phyloP scores from a whole-genome alignment of 1,140 invertebrate species.

The Geopemphigus sp. region DNA sequence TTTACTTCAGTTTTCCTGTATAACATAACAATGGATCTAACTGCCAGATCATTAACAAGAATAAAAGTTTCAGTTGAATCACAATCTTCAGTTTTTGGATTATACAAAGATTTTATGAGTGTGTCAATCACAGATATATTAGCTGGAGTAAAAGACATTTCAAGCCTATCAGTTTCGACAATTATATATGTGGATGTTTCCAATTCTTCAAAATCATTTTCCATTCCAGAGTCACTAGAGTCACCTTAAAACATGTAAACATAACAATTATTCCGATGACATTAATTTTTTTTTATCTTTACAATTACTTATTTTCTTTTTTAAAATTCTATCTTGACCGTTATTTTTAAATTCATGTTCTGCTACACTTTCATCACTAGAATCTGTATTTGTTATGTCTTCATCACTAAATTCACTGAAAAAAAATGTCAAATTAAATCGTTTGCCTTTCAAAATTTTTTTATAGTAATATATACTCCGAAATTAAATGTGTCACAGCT shows the following conservation, averaged over 20 bases:
- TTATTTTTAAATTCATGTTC: neutral
- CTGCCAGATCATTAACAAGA: conserved; percentile 53
- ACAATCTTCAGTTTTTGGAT: conserved; percentile 41
- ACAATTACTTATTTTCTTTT: conserved; percentile 40
- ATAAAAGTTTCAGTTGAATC: conserved; percentile 45
- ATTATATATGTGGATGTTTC: conserved; percentile 67
- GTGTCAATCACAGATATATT: conserved; percentile 63
- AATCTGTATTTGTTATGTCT: conserved; percentile 42
- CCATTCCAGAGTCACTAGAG: conserved; percentile 57
- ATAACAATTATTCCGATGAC: neutral
- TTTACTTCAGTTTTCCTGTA: conserved; percentile 53
- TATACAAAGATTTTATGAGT: conserved; percentile 60
- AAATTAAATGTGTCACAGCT: conserved; percentile 74
- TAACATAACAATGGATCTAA: conserved; percentile 52
- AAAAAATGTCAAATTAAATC: conserved; percentile 19
- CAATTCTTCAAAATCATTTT: conserved; percentile 57
- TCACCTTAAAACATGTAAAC: conserved; percentile 51
- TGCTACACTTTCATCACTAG: conserved; percentile 32
- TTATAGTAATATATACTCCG: conserved; percentile 56
- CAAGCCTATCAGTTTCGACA: conserved; percentile 67
- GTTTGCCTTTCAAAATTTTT: neutral
- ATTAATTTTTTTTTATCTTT: neutral
- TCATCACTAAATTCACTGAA: conserved; percentile 45
- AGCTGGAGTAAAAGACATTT: conserved; percentile 68
- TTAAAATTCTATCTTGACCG: neutral